Evolutionary conservation across 2,888 invertebrate genomes (phyloP).

Genomic region (Auanema sp.): DNA sequence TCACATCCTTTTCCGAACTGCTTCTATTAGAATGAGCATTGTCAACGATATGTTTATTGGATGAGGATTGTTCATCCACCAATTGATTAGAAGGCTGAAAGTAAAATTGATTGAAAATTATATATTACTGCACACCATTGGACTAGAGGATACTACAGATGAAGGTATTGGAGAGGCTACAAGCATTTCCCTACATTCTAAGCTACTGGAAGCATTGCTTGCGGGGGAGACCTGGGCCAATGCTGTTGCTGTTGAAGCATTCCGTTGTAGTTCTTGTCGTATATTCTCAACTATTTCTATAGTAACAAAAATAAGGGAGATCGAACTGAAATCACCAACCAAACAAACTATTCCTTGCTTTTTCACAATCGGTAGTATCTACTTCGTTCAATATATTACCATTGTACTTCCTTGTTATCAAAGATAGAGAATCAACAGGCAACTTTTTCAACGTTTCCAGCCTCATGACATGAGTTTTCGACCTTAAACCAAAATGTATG

Average conservation of each 20-base stretch:
- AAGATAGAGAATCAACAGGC: conserved; percentile 87
- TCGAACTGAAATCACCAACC: conserved; percentile 22
- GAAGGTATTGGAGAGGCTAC: conserved; percentile 19
- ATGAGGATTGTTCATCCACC: neutral
- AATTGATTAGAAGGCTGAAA: too few relatives aligned
- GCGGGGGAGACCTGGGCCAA: neutral
- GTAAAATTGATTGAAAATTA: too few relatives aligned
- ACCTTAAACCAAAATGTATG: conserved; percentile 32
- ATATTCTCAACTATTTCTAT: conserved; percentile 33
- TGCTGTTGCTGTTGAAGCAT: neutral
- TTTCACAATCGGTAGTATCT: conserved; percentile 93
- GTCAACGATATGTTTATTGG: neutral
- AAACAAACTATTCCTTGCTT: conserved; percentile 71
- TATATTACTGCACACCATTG: too few relatives aligned
- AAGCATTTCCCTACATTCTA: conserved; percentile 26
- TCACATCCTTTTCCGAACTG: too few relatives aligned
- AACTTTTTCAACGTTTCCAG: conserved; percentile 80
- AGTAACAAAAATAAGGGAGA: conserved; percentile 6
- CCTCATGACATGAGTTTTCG: conserved; percentile 65
- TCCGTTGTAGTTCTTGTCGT: conserved; percentile 22
- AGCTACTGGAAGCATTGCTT: conserved; percentile 14
- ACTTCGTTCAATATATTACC: conserved; percentile 87
- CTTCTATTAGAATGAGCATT: too few relatives aligned
- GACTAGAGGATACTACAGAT: too few relatives aligned
- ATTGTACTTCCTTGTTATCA: conserved; percentile 74